A percentile compares a stretch with the other conserved stretches of the same genome.
Conservation (phyloP, 2,888 invertebrate species). For the Syritta pipiens region DNA sequence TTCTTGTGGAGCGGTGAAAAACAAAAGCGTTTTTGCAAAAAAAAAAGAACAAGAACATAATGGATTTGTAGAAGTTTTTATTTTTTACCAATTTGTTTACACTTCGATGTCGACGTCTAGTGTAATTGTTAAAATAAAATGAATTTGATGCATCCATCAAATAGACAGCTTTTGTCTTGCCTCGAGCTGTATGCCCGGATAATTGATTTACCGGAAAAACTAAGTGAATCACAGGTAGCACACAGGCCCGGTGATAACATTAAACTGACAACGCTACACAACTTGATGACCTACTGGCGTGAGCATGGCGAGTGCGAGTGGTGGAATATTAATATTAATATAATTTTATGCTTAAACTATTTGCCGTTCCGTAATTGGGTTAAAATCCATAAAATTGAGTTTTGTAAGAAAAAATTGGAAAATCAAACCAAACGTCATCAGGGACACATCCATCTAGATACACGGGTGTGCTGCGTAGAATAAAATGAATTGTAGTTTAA, state of each 20-base stretch:
- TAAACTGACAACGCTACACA: too few species aligned
- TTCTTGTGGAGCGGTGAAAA: conserved; percentile 32
- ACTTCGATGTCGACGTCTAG: conserved; percentile 26
- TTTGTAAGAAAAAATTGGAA: conserved; percentile 1
- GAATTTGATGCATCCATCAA: conserved; percentile 64
- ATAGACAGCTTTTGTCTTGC: conserved; percentile 41
- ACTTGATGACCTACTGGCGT: too few species aligned
- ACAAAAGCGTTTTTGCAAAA: conserved; percentile 33
- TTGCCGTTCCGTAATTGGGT: too few species aligned
- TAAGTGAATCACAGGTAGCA: conserved; percentile 23
- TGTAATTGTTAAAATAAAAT: conserved; percentile 52
- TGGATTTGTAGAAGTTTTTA: conserved; percentile 6
- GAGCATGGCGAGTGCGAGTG: too few species aligned
- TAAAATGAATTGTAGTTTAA: too few species aligned
- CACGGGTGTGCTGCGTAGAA: not conserved
- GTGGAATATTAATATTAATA: too few species aligned
- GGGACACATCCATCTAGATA: not conserved
- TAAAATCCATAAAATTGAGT: too few species aligned
- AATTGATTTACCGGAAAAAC: conserved; percentile 33
- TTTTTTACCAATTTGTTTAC: conserved; percentile 12
- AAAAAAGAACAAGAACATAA: too few species aligned
- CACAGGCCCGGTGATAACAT: conserved; percentile 7
- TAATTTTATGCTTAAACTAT: too few species aligned
- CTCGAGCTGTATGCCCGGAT: conserved; percentile 9
- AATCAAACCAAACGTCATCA: not conserved